Conservation (phyloP, 1,140 invertebrate genomes). For the Frieseomelitta varia region DNA sequence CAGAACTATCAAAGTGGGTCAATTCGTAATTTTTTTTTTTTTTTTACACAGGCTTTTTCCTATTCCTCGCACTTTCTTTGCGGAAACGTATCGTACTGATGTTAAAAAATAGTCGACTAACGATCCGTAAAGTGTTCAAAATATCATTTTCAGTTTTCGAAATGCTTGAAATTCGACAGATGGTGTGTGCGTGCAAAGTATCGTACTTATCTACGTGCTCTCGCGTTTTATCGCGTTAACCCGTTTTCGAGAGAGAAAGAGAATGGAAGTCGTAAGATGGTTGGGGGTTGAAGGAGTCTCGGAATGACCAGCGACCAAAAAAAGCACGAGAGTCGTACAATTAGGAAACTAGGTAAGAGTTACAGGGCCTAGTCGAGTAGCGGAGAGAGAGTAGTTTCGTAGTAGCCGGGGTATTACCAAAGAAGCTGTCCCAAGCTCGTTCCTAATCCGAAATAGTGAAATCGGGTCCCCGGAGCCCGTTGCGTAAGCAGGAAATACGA, state of each 20-base stretch:
- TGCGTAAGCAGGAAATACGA: conserved; percentile 51
- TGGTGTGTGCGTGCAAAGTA: neutral
- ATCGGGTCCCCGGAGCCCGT: conserved; percentile 46
- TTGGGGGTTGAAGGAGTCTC: neutral
- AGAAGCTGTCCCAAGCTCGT: conserved; percentile 28
- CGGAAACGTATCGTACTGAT: too few relatives aligned
- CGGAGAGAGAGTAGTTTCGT: conserved; percentile 21
- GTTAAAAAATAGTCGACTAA: too few relatives aligned
- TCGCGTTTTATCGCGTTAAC: too few relatives aligned
- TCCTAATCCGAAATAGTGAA: conserved; percentile 55
- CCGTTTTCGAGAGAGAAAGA: neutral
- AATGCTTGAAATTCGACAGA: too few relatives aligned
- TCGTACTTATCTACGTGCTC: too few relatives aligned
- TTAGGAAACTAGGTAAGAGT: conserved; percentile 44
- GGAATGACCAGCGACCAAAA: conserved; percentile 27
- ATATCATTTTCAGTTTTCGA: too few relatives aligned
- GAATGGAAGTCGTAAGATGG: neutral
- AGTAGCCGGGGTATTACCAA: conserved; percentile 45
- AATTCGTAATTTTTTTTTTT: too few relatives aligned
- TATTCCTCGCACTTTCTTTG: too few relatives aligned
- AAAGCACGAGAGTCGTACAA: conserved; percentile 43
- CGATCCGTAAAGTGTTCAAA: too few relatives aligned
- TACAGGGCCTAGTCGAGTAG: conserved; percentile 32
- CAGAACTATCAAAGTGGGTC: too few relatives aligned
- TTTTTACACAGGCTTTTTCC: too few relatives aligned